Conservation (phyloP, 2,113 vertebrate species). For the Natator depressus region DNA sequence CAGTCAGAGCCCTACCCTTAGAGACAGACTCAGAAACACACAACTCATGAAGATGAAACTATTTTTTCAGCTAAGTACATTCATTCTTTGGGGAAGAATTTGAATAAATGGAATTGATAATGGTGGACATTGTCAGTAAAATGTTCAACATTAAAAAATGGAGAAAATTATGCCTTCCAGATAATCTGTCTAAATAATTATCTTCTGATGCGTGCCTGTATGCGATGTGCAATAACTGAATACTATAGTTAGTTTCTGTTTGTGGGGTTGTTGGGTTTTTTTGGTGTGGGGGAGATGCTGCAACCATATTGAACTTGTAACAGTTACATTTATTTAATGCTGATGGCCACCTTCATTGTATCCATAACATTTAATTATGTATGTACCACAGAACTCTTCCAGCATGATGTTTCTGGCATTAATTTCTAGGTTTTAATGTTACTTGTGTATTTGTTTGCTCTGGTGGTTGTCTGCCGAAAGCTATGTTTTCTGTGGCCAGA, state of each 20-base stretch:
- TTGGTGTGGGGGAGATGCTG: neutral
- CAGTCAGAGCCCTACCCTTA: constrained; percentile 37
- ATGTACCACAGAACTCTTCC: neutral
- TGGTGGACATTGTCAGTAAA: neutral
- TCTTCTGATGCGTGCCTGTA: neutral
- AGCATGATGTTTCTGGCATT: constrained; percentile 57
- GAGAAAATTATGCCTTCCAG: neutral
- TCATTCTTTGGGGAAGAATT: neutral
- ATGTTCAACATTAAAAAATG: neutral
- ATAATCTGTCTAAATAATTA: neutral
- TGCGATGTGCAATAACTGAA: neutral
- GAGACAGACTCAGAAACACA: constrained; percentile 17
- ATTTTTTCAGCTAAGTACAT: neutral
- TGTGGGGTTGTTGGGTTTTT: neutral
- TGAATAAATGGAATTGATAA: constrained; percentile 16
- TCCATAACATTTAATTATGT: neutral
- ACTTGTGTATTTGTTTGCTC: constrained; percentile 61
- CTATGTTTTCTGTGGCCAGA: constrained; percentile 53
- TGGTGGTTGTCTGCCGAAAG: constrained; percentile 58
- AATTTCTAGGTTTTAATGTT: constrained; percentile 52
- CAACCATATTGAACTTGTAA: neutral
- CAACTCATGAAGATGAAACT: constrained; percentile 32
- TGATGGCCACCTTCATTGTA: neutral
- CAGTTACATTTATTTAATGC: neutral
- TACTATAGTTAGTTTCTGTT: neutral